These are phyloP conservation scores for Epinephelus awoara DNA, from an alignment of 2,797 vertebrate species.

Conservation along the genomic window DNA sequence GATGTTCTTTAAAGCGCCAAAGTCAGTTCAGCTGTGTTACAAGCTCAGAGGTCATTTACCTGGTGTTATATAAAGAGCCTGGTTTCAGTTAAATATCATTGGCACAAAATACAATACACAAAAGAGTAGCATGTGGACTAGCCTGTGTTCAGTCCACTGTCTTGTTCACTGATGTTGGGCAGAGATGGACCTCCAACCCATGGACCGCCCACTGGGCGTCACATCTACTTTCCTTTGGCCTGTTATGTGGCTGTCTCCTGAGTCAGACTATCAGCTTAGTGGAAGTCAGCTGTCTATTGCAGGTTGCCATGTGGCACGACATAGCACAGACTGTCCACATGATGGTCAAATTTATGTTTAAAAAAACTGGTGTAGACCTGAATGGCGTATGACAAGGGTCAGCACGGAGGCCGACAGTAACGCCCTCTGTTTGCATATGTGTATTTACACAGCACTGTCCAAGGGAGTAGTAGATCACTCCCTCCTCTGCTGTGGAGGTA, in stretches of 20 bases:
- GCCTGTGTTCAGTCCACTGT: background rate
- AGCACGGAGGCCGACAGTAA: constrained; percentile 8
- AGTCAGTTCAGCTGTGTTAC: background rate
- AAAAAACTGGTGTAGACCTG: background rate
- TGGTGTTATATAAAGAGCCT: background rate
- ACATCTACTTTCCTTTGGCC: background rate
- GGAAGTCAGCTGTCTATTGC: background rate
- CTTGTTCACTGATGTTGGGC: background rate
- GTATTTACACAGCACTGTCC: constrained; percentile 41
- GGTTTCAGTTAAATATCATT: background rate
- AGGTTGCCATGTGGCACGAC: background rate
- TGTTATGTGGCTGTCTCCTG: background rate
- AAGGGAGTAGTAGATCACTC: background rate
- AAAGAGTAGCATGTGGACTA: background rate
- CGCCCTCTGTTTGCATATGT: constrained; percentile 36
- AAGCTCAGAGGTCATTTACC: background rate
- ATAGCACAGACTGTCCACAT: background rate
- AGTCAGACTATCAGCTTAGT: constrained; percentile 10
- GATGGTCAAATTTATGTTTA: background rate
- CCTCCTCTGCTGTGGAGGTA: background rate
- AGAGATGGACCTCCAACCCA: background rate
- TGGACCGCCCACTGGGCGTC: background rate
- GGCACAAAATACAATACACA: too few relatives aligned
- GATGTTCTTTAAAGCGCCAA: too few relatives aligned
- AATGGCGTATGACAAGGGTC: background rate